Percentiles rank a stretch among this genome's conserved stretches.
Conservation (phyloP, 2,888 invertebrate species). For the Archips crataeganus region DNA sequence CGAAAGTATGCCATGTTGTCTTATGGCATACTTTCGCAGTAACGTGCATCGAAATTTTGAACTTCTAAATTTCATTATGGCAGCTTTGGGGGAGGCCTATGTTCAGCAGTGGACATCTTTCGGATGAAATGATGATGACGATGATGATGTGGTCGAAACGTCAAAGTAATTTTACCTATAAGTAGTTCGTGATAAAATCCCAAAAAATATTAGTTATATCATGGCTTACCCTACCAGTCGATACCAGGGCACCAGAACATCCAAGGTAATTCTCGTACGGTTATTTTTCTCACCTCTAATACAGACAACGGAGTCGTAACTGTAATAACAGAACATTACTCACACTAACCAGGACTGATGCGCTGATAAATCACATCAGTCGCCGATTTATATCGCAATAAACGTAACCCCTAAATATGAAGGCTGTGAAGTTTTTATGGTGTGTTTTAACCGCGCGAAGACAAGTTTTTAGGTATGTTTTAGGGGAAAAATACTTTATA, state of each 20-base stretch:
- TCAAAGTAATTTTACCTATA: too few relatives aligned
- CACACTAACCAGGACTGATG: constrained; percentile 82
- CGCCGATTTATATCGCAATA: constrained; percentile 82
- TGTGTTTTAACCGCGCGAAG: constrained; percentile 46
- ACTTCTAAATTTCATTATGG: too few relatives aligned
- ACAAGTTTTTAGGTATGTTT: constrained; percentile 3
- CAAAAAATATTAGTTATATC: neutral
- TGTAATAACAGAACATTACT: constrained; percentile 78
- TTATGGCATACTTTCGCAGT: too few relatives aligned
- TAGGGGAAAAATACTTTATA: neutral
- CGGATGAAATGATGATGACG: too few relatives aligned
- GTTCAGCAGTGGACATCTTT: too few relatives aligned
- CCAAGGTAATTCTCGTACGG: constrained; percentile 1
- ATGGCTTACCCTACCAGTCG: neutral
- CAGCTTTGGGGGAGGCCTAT: too few relatives aligned
- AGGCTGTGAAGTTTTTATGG: constrained; percentile 71
- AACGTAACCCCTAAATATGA: constrained; percentile 76
- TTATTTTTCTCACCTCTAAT: constrained; percentile 41
- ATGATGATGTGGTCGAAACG: too few relatives aligned
- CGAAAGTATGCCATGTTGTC: too few relatives aligned
- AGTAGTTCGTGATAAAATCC: neutral
- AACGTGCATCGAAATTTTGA: too few relatives aligned
- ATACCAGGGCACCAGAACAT: constrained; percentile 27
- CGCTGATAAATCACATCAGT: constrained; percentile 82
- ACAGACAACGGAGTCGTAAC: constrained; percentile 67